Conservation (phyloP, 2,888 invertebrate genomes). For the Suillia variegata region DNA sequence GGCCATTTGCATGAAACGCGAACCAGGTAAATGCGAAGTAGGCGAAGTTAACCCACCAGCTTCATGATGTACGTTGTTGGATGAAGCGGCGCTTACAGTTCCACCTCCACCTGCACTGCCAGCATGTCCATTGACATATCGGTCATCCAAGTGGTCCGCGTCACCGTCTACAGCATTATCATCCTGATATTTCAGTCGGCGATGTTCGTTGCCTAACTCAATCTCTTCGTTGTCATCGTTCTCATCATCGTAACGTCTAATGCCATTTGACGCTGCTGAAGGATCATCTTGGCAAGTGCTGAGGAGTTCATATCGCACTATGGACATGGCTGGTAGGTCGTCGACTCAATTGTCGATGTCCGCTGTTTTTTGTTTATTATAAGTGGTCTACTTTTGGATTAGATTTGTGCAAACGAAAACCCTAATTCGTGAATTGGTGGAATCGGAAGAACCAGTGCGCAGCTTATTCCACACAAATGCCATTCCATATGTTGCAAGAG, state of each 20-base stretch:
- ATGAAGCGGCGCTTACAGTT: constrained; percentile 23
- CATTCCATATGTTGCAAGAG: too few relatives aligned
- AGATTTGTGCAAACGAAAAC: too few relatives aligned
- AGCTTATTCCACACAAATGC: too few relatives aligned
- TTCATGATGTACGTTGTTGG: constrained; percentile 39
- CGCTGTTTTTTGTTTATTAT: too few relatives aligned
- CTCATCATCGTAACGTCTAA: constrained; percentile 32
- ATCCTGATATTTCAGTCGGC: constrained; percentile 10
- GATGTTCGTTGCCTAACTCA: constrained; percentile 40
- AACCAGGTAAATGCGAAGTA: constrained; percentile 34
- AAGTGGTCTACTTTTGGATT: too few relatives aligned
- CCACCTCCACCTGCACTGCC: constrained; percentile 17
- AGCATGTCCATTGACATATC: constrained; percentile 10
- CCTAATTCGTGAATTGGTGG: too few relatives aligned
- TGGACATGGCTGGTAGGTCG: too few relatives aligned
- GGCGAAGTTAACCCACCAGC: constrained; percentile 21
- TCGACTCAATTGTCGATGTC: too few relatives aligned
- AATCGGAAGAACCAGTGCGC: too few relatives aligned
- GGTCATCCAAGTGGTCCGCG: constrained; percentile 13
- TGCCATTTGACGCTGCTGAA: too few relatives aligned
- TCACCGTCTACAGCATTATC: constrained; percentile 6
- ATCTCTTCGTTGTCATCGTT: constrained; percentile 51
- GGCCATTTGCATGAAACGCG: constrained; percentile 58
- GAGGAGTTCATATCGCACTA: constrained; percentile 56
- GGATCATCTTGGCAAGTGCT: constrained; percentile 34